These are phyloP conservation scores for Pyrochroa serraticornis DNA, from an alignment of 2,888 invertebrate genomes.

Conservation along the genomic window DNA sequence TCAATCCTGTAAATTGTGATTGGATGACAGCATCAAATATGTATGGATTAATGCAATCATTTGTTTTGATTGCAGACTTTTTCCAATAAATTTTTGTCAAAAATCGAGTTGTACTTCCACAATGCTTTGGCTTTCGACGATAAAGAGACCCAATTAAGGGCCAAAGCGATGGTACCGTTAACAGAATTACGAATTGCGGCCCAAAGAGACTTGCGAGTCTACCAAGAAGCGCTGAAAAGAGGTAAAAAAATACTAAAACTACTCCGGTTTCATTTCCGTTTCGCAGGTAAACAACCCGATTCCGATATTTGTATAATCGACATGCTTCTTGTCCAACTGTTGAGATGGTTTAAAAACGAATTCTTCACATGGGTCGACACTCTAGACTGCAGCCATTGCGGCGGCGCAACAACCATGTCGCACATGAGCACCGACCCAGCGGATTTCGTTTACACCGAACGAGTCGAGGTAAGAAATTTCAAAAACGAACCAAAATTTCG, in stretches of 20 bases:
- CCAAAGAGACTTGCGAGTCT: conserved; percentile 64
- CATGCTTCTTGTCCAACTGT: conserved; percentile 76
- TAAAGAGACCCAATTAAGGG: conserved; percentile 66
- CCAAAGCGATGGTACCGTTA: conserved; percentile 71
- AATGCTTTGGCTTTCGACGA: conserved; percentile 67
- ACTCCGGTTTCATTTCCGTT: conserved; percentile 8
- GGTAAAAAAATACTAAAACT: conserved; percentile 51
- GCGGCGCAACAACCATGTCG: conserved; percentile 58
- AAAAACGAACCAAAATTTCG: too few species aligned
- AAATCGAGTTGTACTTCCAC: conserved; percentile 48
- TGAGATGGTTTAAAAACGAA: conserved; percentile 90
- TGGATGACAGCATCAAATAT: not conserved
- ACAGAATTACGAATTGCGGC: conserved; percentile 69
- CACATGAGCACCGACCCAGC: conserved; percentile 54
- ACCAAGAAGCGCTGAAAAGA: conserved; percentile 66
- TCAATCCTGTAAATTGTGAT: not conserved
- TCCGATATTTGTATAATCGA: conserved; percentile 65
- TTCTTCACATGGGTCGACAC: conserved; percentile 93
- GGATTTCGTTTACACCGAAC: conserved; percentile 58
- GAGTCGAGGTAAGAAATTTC: conserved; percentile 67
- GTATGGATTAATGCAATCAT: not conserved
- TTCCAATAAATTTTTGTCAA: conserved; percentile 46
- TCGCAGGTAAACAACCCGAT: conserved; percentile 43
- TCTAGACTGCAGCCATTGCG: conserved; percentile 75
- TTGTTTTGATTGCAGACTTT: conserved; percentile 40